Evolutionary conservation across 2,113 vertebrate genomes (phyloP), one percentile per base, ranked within the genome.

Genomic region (Lophura nycthemera): DNA sequence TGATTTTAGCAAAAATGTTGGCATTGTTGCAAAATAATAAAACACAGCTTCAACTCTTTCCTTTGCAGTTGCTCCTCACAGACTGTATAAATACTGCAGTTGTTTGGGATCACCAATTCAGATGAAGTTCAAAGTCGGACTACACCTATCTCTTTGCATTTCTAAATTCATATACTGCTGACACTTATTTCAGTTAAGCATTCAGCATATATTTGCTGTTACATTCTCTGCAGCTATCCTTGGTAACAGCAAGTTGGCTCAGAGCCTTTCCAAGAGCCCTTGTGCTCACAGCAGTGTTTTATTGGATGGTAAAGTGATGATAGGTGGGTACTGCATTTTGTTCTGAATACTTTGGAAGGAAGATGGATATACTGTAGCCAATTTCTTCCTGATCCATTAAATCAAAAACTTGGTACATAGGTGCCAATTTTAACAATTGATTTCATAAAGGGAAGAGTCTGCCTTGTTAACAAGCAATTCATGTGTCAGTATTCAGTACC

Each of bases 101-200:
- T 90, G 65, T 61, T 88, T 65, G 65, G 43, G n/a, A 69, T 95
- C 72, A 72, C 61, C 36, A 25, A 45, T 78, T 57, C 88, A 61
- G 60, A 40, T 72, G 38, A 72, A 65, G 47, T 80, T 95, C 65
- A 81, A 57, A 89, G 52, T 59, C 78, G 76, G 72, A 24, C 36
- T 92, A 1, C 52, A 80, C 57, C 60, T 77, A 5, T 87, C 63
- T 73, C 79, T 40, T 60, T 72, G 48, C 52, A 78, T 78, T 86
- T 95, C 87, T 92, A 40, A 81, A 83, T 91, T 88, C 7, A 5
- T 64, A 7, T 64, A 86, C 50, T n/a, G 38, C 56, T 89, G 75
- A 47, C 64, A 34, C 52, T 93, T 81, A 73, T 90, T 93, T 80
- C 86, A 86, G 75, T 90, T 77, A 81, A 93, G 79, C 75, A 87